These are phyloP conservation scores for Pseudococcus longispinus DNA, from an alignment of 2,888 invertebrate species.

Conservation along the genomic window DNA sequence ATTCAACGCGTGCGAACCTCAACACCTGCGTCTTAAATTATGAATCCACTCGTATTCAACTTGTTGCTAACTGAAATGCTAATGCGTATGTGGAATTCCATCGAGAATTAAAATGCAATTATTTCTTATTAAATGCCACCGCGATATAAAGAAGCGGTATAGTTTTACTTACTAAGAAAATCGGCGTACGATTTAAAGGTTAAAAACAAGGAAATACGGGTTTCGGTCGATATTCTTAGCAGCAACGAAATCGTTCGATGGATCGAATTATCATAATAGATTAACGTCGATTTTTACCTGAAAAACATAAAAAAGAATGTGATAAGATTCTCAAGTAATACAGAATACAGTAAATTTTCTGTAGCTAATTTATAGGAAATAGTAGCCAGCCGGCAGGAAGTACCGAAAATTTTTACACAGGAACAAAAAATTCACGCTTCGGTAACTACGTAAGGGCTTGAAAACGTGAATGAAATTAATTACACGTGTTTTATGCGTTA, in stretches of 20 bases:
- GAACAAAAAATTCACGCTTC: slow-evolving; percentile 14
- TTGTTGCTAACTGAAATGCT: not conserved
- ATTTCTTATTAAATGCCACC: not conserved
- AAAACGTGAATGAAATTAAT: slow-evolving; percentile 21
- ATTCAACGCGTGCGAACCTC: not conserved
- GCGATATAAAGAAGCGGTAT: not conserved
- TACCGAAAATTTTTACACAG: slow-evolving; percentile 25
- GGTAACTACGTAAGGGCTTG: not conserved
- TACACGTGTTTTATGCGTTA: slow-evolving; percentile 33
- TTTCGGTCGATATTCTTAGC: no score
- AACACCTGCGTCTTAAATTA: not conserved
- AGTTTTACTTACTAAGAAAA: not conserved
- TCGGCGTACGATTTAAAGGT: not conserved
- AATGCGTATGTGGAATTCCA: not conserved
- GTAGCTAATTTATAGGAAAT: not conserved
- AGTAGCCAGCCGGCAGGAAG: not conserved
- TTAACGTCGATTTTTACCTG: not conserved
- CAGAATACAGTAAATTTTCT: not conserved
- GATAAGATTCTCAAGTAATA: not conserved
- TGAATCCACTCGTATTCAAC: not conserved
- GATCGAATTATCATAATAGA: not conserved
- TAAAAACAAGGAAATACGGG: not conserved
- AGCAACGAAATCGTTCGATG: no score
- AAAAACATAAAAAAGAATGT: not conserved
- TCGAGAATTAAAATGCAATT: not conserved